Conservation (phyloP, 1,140 invertebrate species). For the Trissolcus basalis region DNA sequence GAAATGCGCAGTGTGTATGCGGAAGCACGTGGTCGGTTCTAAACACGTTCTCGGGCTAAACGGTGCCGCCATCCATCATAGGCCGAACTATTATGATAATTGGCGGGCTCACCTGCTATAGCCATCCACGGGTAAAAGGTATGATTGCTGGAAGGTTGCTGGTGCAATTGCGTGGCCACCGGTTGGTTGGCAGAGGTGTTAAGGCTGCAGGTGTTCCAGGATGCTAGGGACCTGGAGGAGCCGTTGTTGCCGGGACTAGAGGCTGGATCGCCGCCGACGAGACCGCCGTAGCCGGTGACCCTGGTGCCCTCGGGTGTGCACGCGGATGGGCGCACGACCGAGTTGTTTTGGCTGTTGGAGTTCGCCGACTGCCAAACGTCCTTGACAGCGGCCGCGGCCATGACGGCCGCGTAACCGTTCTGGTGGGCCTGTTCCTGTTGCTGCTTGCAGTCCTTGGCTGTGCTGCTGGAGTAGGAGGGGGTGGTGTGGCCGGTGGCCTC, state of each 20-base stretch:
- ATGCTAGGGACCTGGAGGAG: constrained; percentile 80
- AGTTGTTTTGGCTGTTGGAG: constrained; percentile 80
- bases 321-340: constrained; percentile 86
- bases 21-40: constrained; percentile 28
- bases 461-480: constrained; percentile 78
- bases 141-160: constrained; percentile 89
- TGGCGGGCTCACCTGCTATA: constrained; percentile 89
- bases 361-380: constrained; percentile 82
- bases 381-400: constrained; percentile 80
- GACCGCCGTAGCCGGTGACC: constrained; percentile 80
- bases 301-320: constrained; percentile 88
- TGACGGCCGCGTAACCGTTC: constrained; percentile 81
- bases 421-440: constrained; percentile 82
- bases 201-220: constrained; percentile 88
- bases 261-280: constrained; percentile 84
- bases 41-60: constrained; percentile 63
- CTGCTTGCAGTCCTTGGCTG: constrained; percentile 79
- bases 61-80: constrained; percentile 63
- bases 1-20: neutral
- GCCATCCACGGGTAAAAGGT: constrained; percentile 99
- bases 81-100: constrained; percentile 34
- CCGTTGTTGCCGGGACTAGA: constrained; percentile 85
- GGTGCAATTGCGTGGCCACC: constrained; percentile 88
- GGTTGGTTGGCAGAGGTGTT: constrained; percentile 85
- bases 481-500: constrained; percentile 78